phyloP scores from a whole-genome alignment of 2,113 vertebrate genomes.

The Microtus richardsoni region DNA sequence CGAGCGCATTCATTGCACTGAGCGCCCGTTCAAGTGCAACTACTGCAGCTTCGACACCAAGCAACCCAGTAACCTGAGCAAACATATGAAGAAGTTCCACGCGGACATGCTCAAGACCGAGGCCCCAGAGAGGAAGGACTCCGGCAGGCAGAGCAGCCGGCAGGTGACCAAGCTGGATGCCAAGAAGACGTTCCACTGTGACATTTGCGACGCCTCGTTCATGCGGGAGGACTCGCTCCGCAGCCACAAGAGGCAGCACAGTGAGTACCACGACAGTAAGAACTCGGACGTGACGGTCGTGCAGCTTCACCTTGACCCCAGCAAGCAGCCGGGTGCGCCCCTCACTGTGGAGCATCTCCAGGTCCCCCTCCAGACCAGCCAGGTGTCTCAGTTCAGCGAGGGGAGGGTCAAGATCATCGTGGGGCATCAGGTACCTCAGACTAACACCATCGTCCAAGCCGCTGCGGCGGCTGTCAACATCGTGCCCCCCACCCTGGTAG shows the following conservation, averaged over 20 bases:
- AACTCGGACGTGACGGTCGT: conserved; percentile 82
- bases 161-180: conserved; percentile 94
- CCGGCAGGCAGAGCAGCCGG: conserved; percentile 83
- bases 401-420: conserved; percentile 94
- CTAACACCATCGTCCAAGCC: conserved; percentile 84
- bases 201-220: conserved; percentile 93
- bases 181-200: conserved; percentile 93
- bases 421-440: conserved; percentile 88
- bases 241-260: conserved; percentile 96
- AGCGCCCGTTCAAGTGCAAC: conserved; percentile 94
- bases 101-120: conserved; percentile 84
- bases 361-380: conserved; percentile 83
- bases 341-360: conserved; percentile 83
- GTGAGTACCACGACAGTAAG: conserved; percentile 84
- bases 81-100: conserved; percentile 94
- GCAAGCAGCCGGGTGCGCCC: conserved; percentile 66
- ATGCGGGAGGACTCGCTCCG: conserved; percentile 97
- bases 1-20: conserved; percentile 94
- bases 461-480: conserved; percentile 79
- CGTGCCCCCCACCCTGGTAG: conserved; percentile 87
- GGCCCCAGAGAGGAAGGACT: conserved; percentile 47
- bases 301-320: conserved; percentile 84
- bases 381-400: conserved; percentile 85
- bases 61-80: conserved; percentile 96
- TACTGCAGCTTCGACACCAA: conserved; percentile 95